phyloP scores from a whole-genome alignment of 2,797 vertebrate genomes.

The Prionace glauca region DNA sequence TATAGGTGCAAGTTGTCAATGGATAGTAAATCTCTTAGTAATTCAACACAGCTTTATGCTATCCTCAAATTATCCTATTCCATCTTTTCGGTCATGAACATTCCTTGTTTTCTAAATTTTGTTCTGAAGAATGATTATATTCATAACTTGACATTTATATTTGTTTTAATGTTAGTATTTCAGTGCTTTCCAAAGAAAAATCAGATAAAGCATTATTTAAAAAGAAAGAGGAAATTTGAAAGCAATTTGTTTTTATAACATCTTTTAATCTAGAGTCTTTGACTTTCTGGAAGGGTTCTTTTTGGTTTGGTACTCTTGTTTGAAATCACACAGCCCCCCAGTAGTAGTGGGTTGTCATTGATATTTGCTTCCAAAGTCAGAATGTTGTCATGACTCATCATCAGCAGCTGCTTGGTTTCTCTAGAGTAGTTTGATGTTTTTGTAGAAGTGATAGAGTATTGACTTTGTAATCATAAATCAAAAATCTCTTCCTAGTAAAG shows the following conservation, averaged over 20 bases:
- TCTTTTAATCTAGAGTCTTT: background rate
- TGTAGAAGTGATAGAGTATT: background rate
- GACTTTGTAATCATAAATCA: background rate
- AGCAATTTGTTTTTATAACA: background rate
- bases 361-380: background rate
- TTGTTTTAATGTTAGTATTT: background rate
- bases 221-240: background rate
- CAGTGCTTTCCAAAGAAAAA: background rate
- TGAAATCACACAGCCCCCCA: background rate
- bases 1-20: background rate
- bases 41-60: background rate
- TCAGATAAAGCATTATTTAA: background rate
- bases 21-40: background rate
- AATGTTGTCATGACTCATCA: background rate
- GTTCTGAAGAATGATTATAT: background rate
- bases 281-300: background rate
- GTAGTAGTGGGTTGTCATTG: too few species aligned
- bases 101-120: background rate
- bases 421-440: background rate
- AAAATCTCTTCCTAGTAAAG: background rate
- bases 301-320: background rate
- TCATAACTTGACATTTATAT: background rate
- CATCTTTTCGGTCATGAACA: background rate
- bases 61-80: background rate
- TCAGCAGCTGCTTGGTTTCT: background rate